A percentile compares a stretch with the other conserved stretches of the same genome.
Conservation (phyloP, 2,888 invertebrate genomes). For the Eurytoma californica region DNA sequence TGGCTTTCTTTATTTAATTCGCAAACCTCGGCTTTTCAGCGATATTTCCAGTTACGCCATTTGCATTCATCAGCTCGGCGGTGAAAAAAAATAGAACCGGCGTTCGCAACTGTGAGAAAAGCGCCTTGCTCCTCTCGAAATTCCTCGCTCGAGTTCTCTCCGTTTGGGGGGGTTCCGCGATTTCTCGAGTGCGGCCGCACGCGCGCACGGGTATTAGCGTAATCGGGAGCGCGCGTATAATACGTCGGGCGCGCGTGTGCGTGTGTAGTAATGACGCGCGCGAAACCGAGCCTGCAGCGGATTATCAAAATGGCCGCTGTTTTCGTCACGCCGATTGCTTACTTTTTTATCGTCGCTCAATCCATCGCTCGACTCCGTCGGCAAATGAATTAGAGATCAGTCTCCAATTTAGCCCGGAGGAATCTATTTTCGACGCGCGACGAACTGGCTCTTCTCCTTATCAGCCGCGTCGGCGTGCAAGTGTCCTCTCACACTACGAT, state of each 20-base stretch:
- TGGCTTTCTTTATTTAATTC: too few relatives aligned
- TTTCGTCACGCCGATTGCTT: not conserved
- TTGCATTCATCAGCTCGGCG: not conserved
- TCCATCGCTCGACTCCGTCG: too few relatives aligned
- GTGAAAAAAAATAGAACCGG: too few relatives aligned
- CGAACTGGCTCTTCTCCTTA: too few relatives aligned
- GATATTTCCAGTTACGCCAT: not conserved
- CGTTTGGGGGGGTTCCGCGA: not conserved
- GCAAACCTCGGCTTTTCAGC: not conserved
- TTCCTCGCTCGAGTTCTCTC: not conserved
- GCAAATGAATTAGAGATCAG: too few relatives aligned
- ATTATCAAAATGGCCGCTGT: slow-evolving; percentile 28
- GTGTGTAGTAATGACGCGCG: not conserved
- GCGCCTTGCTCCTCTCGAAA: not conserved
- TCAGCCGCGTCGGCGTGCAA: not conserved
- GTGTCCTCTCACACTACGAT: too few relatives aligned
- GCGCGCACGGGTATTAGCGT: not conserved
- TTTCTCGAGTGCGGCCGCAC: not conserved
- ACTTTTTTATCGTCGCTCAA: too few relatives aligned
- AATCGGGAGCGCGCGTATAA: not conserved
- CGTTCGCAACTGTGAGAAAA: too few relatives aligned
- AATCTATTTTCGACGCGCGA: too few relatives aligned
- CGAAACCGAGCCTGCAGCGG: not conserved
- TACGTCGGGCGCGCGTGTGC: not conserved
- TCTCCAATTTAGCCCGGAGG: too few relatives aligned